Evolutionary conservation across 2,888 invertebrate species (phyloP).

Genomic region (Xanthorhoe designata): DNA sequence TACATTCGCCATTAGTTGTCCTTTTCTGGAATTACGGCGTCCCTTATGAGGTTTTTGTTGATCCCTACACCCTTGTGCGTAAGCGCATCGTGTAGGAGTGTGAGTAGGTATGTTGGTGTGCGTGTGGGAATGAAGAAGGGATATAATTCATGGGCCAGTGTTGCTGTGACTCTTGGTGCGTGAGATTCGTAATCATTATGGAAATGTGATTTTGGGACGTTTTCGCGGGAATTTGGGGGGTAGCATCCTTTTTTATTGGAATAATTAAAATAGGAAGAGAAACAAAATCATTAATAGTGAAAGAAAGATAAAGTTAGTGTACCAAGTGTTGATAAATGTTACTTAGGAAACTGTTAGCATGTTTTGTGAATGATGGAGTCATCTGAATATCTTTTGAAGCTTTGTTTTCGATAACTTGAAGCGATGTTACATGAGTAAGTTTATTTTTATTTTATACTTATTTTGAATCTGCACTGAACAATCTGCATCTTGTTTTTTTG

Average conservation of each 20-base stretch:
- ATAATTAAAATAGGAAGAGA: neutral
- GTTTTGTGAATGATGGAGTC: slow-evolving; percentile 66
- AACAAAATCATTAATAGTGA: slow-evolving; percentile 4
- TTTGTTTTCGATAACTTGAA: slow-evolving; percentile 63
- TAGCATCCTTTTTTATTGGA: slow-evolving; percentile 14
- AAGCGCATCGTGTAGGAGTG: slow-evolving; percentile 68
- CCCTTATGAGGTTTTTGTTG: slow-evolving; percentile 73
- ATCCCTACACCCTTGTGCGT: slow-evolving; percentile 78
- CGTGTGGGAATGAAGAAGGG: slow-evolving; percentile 62
- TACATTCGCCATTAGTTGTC: slow-evolving; percentile 52
- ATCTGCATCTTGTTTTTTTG: neutral
- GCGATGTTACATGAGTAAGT: slow-evolving; percentile 80
- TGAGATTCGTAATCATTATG: slow-evolving; percentile 55
- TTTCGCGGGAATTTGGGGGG: slow-evolving; percentile 73
- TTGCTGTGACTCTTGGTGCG: slow-evolving; percentile 60
- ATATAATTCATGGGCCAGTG: slow-evolving; percentile 60
- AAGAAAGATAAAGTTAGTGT: slow-evolving; percentile 6
- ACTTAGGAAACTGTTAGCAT: slow-evolving; percentile 42
- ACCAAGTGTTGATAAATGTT: slow-evolving; percentile 20
- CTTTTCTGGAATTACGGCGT: slow-evolving; percentile 61
- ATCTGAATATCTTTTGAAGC: slow-evolving; percentile 43
- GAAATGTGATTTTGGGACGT: slow-evolving; percentile 59
- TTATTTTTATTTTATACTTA: slow-evolving; percentile 5
- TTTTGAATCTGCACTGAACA: no score
- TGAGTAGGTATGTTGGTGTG: slow-evolving; percentile 54